These are phyloP conservation scores for Semotilus atromaculatus DNA, from an alignment of 2,797 vertebrate species.

Conservation along the genomic window DNA sequence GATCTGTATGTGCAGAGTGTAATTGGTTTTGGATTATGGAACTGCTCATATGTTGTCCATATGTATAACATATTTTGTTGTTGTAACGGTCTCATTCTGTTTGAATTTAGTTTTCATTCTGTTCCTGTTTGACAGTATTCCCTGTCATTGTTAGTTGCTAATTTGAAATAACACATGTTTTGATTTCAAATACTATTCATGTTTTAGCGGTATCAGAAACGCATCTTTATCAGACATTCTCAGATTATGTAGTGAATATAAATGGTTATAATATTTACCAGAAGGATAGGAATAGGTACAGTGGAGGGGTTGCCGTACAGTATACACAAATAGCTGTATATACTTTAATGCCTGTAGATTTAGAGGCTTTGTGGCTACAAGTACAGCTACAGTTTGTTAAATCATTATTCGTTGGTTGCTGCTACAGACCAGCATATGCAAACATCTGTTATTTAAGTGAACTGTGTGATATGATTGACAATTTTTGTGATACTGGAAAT, in stretches of 20 bases:
- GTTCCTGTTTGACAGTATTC: not conserved
- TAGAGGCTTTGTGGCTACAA: too few relatives aligned
- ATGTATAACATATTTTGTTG: not conserved
- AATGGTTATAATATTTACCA: not conserved
- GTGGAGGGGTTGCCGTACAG: not conserved
- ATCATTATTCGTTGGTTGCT: too few relatives aligned
- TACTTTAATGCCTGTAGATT: too few relatives aligned
- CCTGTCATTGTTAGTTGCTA: not conserved
- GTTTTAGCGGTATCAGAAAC: not conserved
- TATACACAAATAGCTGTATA: too few relatives aligned
- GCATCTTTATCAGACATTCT: not conserved
- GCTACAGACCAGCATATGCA: too few relatives aligned
- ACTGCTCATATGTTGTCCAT: slow-evolving; percentile 6
- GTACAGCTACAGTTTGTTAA: too few relatives aligned
- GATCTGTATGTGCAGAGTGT: slow-evolving; percentile 10
- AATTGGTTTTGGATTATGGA: not conserved
- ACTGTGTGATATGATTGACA: too few relatives aligned
- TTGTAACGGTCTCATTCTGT: not conserved
- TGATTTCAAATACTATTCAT: not conserved
- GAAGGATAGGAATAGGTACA: not conserved
- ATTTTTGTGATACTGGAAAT: too few relatives aligned
- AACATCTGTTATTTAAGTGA: too few relatives aligned
- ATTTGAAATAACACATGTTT: not conserved
- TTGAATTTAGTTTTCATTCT: not conserved
- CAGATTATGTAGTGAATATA: not conserved